Percentiles rank a stretch among this genome's conserved stretches.
These are phyloP conservation scores for Lasioglossum leucozonium DNA, from an alignment of 2,888 invertebrate genomes.

Conservation along the genomic window DNA sequence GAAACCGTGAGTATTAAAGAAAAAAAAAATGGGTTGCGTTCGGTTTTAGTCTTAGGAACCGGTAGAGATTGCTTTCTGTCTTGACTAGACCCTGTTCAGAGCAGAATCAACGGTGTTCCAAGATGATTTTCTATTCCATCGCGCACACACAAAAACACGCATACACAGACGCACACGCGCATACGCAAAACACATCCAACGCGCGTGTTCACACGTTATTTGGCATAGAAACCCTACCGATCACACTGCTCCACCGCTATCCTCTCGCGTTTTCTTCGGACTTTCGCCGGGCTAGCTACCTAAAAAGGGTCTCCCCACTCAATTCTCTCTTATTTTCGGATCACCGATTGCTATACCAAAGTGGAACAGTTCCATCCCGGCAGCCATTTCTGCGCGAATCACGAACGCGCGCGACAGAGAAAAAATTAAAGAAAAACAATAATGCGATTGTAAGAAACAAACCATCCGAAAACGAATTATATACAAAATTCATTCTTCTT, in stretches of 20 bases:
- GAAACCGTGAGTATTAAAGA: conserved; percentile 42
- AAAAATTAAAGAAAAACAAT: background rate
- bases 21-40: conserved; percentile 27
- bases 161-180: conserved; percentile 43
- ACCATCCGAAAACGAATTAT: conserved; percentile 35
- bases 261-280: background rate
- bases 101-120: conserved; percentile 73
- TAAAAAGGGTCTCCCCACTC: conserved; percentile 46
- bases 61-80: conserved; percentile 62
- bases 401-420: background rate
- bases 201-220: conserved; percentile 67
- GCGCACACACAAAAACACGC: conserved; percentile 71
- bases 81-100: conserved; percentile 76
- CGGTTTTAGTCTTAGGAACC: background rate
- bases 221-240: conserved; percentile 83
- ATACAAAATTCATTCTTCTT: conserved; percentile 33
- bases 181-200: conserved; percentile 67
- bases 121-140: conserved; percentile 12
- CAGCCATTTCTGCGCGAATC: conserved; percentile 55
- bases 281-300: conserved; percentile 60
- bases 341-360: conserved; percentile 41
- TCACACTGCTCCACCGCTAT: conserved; percentile 64
- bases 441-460: background rate
- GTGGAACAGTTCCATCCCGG: conserved; percentile 51
- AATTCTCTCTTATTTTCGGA: conserved; percentile 8